Base-by-base conservation (phyloP, 2,888 invertebrate species). In the Synanthedon andrenaeformis region DNA sequence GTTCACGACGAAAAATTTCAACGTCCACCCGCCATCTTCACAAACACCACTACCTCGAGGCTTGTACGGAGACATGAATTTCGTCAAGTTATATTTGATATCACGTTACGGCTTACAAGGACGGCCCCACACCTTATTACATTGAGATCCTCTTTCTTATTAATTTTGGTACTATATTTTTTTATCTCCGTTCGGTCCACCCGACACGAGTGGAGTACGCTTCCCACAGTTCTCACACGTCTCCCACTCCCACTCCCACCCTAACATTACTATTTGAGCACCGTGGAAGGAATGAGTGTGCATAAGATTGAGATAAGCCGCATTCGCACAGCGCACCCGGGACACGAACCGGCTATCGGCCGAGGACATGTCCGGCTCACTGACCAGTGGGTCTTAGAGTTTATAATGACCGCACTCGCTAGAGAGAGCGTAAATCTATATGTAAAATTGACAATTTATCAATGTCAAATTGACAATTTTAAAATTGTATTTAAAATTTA, bases 281-380 rank as follows among this genome's bases (percentile, higher is more conserved):
- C 90, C 89, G 89, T 90, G 90, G 90, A 90, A 91, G 90, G 90
- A 91, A 90, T 91, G 78, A 81, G 89, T 89, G 89, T 88, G 86
- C 84, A 78, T 80, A 74, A 77, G 72, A 79, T 74, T 77, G 66
- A 70, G 66, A 69, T 63, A 65, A 66, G 70, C n/a, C 45, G 12
- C 45, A n/a, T 13, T 45, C 35, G 35, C 35, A 35, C 35, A 35
- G 35, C 35, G 35, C 64, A 68, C 64, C 68, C 64, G 67, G 58
- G 35, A 35, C 51, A 54, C 59, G 58, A 57, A 12, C 17, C 49
- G 35, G 12, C 51, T 23, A 17, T 11, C 4, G 28, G 35, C 35
- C 35, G 35, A 8, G 35, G 35, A 35, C 35, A 35, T 35, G 35
- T 35, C 35, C 35, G 1, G 10, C 8, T 10, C 35, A 8, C 35